Percentiles rank a stretch among this genome's conserved stretches.
Evolutionary conservation across 2,888 invertebrate species (phyloP).

Genomic region (Nomada goodeniana): DNA sequence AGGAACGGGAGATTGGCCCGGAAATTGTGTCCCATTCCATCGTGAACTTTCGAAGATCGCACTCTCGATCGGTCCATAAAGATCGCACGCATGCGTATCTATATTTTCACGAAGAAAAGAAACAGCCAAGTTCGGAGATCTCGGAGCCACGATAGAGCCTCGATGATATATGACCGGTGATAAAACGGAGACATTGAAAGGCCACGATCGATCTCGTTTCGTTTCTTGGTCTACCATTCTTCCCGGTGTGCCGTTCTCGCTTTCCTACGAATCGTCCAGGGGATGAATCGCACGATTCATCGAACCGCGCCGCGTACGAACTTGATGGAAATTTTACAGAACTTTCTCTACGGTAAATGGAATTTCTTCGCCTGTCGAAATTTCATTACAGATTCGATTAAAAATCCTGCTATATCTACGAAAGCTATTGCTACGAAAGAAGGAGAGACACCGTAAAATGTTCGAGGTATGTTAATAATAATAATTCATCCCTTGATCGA

Average conservation of each 20-base stretch:
- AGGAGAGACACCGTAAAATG: too few relatives aligned
- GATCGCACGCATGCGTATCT: slow-evolving; percentile 59
- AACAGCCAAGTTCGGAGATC: slow-evolving; percentile 77
- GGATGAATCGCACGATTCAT: slow-evolving; percentile 72
- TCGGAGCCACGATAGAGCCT: slow-evolving; percentile 77
- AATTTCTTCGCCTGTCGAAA: slow-evolving; percentile 2
- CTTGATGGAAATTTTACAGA: slow-evolving; percentile 44
- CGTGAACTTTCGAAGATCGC: slow-evolving; percentile 70
- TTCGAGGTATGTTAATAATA: slow-evolving; percentile 1
- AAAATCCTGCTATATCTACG: background rate
- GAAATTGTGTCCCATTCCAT: slow-evolving; percentile 78
- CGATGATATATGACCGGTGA: slow-evolving; percentile 83
- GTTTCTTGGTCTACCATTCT: slow-evolving; percentile 73
- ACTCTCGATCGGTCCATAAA: slow-evolving; percentile 65
- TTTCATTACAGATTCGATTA: background rate
- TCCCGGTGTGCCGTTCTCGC: slow-evolving; percentile 46
- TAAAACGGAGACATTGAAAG: slow-evolving; percentile 82
- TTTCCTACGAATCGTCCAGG: slow-evolving; percentile 36
- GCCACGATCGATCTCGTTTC: slow-evolving; percentile 77
- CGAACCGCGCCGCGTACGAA: slow-evolving; percentile 55
- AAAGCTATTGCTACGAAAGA: too few relatives aligned
- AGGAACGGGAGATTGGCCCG: slow-evolving; percentile 42
- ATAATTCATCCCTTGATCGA: slow-evolving; percentile 19
- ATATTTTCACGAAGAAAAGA: slow-evolving; percentile 46
- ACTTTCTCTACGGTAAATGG: background rate